Base-by-base conservation (phyloP, 2,113 vertebrate species). In the Barnardius zonarius region DNA sequence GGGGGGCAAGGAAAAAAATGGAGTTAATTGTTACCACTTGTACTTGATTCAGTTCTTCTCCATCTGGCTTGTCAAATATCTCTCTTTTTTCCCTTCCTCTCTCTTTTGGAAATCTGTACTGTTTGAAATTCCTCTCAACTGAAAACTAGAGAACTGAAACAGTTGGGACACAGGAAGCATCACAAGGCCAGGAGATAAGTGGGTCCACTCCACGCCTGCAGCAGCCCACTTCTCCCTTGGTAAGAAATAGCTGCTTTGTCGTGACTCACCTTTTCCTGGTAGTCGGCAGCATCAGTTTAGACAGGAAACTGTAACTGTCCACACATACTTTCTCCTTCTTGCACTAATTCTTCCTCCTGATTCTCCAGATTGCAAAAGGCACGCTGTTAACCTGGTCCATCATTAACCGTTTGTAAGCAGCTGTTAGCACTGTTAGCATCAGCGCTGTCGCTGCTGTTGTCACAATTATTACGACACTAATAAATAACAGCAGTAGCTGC, bases 1-100 rank as follows among this genome's bases (percentile, higher is more conserved):
- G 82, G 75, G 81, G 78, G n/a, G n/a, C 17, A 20, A 46, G 7
- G 23, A 67, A 98, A 97, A 98, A 98, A 99, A 98, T 86, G 52
- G 96, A 98, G 95, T 98, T 98, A 98, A 98, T 98, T 98, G 98
- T 98, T 97, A 98, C 97, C 97, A 98, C 97, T 98, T 99, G 98
- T 97, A 97, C 92, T 95, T 94, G 98, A 97, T 98, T 97, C 98
- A 98, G 98, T 98, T 94, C 97, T 97, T 90, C 97, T 98, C 97
- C 96, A 98, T 98, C 94, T 90, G 88, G 89, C 73, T 86, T 96
- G 76, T 95, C 86, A 97, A 92, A 93, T 91, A 35, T 51, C n/a
- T 96, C 41, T 33, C 4, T 28, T 25, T 51, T 17, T 13, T 17
- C 9, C 72, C 1, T 27, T 11, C 43, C 37, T 23, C 37, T 78